Conservation (phyloP, 2,113 vertebrate genomes). For the Pitta sordida region DNA sequence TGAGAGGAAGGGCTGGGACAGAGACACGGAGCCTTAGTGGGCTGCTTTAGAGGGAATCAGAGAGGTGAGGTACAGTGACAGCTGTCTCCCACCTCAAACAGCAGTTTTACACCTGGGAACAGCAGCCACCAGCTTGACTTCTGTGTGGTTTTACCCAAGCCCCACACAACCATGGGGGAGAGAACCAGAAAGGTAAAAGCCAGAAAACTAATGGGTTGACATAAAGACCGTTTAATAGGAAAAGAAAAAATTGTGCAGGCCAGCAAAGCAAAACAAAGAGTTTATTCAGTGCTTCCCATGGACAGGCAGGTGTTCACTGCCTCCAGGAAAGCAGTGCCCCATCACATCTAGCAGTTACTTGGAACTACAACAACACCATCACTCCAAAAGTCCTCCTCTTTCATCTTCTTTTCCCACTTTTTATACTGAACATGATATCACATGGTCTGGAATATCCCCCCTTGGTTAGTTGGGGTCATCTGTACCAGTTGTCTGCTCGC, state of each 20-base stretch:
- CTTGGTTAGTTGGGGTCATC: not conserved
- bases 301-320: not conserved
- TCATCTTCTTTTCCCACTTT: not conserved
- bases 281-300: not conserved
- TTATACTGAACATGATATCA: not conserved
- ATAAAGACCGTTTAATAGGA: not conserved
- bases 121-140: not conserved
- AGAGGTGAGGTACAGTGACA: not conserved
- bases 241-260: not conserved
- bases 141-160: not conserved
- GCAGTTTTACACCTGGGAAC: not conserved
- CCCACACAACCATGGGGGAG: not conserved
- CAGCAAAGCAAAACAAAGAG: not conserved
- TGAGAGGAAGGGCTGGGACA: not conserved
- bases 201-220: not conserved
- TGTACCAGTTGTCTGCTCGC: not conserved
- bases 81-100: not conserved
- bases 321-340: not conserved
- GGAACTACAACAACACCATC: not conserved
- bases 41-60: not conserved
- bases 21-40: not conserved
- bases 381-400: not conserved
- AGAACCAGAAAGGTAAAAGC: not conserved
- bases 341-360: not conserved
- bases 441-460: not conserved